A percentile compares a stretch with the other conserved stretches of the same genome.
These are phyloP conservation scores for Halichoeres trimaculatus DNA, from an alignment of 2,113 vertebrate species.

Conservation along the genomic window DNA sequence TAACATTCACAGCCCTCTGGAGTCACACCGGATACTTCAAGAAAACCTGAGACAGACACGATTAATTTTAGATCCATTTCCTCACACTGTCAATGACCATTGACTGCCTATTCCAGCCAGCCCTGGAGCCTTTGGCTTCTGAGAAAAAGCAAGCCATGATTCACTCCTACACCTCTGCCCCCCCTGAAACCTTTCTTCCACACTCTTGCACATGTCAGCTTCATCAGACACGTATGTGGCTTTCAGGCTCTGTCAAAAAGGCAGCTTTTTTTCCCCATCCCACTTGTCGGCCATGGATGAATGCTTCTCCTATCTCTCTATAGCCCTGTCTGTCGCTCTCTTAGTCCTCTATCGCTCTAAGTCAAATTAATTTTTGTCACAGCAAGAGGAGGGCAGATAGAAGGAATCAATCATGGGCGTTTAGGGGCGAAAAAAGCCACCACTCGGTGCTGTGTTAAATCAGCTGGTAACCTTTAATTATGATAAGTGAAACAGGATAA, in stretches of 20 bases:
- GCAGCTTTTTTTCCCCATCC: not conserved
- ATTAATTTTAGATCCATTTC: conserved; percentile 62
- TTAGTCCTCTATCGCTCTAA: conserved; percentile 2
- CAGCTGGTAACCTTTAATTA: conserved; percentile 54
- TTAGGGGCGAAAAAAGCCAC: not conserved
- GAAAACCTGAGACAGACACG: conserved; percentile 26
- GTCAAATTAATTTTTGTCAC: conserved; percentile 28
- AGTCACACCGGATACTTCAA: conserved; percentile 11
- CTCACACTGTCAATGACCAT: conserved; percentile 36
- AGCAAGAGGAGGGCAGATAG: conserved; percentile 13
- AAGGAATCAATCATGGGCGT: conserved; percentile 50
- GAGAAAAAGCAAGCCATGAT: conserved; percentile 48
- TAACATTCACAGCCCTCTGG: not conserved
- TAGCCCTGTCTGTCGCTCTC: conserved; percentile 10
- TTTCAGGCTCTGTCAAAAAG: conserved; percentile 32
- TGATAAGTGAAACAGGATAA: conserved; percentile 45
- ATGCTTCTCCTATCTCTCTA: conserved; percentile 15
- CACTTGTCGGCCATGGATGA: conserved; percentile 22
- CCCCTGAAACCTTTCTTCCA: conserved; percentile 23
- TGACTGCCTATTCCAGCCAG: conserved; percentile 33
- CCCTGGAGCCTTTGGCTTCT: conserved; percentile 51
- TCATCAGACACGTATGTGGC: conserved; percentile 45
- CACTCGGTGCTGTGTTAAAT: conserved; percentile 21
- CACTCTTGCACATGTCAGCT: conserved; percentile 59
- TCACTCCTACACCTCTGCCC: conserved; percentile 47